Base-by-base conservation (phyloP, 2,888 invertebrate species). In the Thysanoteuthis rhombus region DNA sequence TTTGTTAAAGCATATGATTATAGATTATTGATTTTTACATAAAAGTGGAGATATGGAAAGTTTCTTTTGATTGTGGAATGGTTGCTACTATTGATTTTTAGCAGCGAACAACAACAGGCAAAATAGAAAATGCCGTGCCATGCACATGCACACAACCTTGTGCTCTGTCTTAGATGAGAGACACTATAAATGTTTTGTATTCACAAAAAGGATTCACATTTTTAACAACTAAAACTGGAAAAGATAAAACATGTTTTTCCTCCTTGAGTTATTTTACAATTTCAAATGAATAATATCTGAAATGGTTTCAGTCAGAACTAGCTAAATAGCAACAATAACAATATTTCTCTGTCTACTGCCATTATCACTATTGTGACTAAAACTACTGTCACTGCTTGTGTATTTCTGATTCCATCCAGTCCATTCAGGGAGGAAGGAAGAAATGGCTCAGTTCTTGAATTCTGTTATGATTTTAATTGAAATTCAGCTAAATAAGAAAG, bases 21-120 rank as follows among this genome's bases (percentile, higher is more conserved):
- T 75, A 75, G 75, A 75, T 75, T 75, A 75, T 75, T n/a, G 75
- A 75, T 75, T 75, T n/a, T 75, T 75, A 75, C 75, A 75, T n/a
- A 75, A 75, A 32, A 75, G 75, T 75, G 75, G n/a, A 75, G 75
- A 75, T 75, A 75, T n/a, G n/a, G 32, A 75, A 75, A 75, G 75
- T 75, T 75, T 75, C 75, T 75, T n/a, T 32, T 75, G 75, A 75
- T 75, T 75, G 75, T 75, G 32, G 75, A 75, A 75, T n/a, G 75
- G 75, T 32, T 75, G n/a, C 75, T 75, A 75, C n/a, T 75, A 75
- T 75, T 32, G 75, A 75, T 75, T 75, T 75, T 75, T 75, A 75
- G n/a, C 75, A n/a, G 5, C 19, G 47, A 47, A 47, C 47, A 47
- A 47, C 47, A 47, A 47, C 47, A 47, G 47, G 12, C 75, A 75